These are phyloP conservation scores for Sciurus niger DNA, from an alignment of 2,113 vertebrate genomes.

Conservation along the genomic window DNA sequence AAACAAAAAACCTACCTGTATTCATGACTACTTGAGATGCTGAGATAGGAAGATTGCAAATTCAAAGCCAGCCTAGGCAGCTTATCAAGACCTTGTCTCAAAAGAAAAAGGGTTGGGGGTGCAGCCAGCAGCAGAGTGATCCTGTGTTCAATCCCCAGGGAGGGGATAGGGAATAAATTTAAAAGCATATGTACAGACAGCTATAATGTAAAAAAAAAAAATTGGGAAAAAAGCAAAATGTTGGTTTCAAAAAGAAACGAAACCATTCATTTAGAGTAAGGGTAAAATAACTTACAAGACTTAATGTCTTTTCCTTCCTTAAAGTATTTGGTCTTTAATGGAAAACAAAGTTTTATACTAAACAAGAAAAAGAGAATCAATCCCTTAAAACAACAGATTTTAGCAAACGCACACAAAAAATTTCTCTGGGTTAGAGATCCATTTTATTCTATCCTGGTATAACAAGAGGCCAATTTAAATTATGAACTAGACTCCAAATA, in stretches of 20 bases:
- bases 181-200: no score
- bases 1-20: neutral
- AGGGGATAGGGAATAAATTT: no score
- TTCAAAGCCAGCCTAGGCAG: neutral
- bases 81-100: neutral
- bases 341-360: constrained; percentile 31
- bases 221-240: no score
- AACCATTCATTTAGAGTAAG: neutral
- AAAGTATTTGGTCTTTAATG: constrained; percentile 21
- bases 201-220: no score
- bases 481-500: neutral
- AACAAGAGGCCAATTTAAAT: neutral
- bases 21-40: neutral
- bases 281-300: neutral
- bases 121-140: neutral
- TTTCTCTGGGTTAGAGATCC: neutral
- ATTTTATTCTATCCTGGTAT: neutral
- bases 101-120: neutral
- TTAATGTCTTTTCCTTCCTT: neutral
- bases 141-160: neutral
- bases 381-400: neutral
- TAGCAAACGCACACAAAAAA: neutral
- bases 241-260: no score
- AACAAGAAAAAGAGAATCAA: neutral
- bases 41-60: neutral